These are phyloP conservation scores for Chironomus riparius DNA, from an alignment of 2,888 invertebrate species.

Conservation along the genomic window DNA sequence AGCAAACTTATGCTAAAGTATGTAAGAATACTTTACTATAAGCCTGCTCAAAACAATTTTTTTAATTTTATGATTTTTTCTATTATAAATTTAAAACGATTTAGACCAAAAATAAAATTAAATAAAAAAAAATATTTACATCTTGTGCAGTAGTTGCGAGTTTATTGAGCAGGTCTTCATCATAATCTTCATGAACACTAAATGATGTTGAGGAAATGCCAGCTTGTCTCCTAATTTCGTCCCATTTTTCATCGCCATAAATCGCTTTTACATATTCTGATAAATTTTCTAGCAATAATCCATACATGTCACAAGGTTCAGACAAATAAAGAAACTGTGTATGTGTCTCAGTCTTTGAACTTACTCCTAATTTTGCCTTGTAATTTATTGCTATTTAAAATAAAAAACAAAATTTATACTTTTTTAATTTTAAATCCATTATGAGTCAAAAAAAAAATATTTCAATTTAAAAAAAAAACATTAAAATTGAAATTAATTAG, in stretches of 20 bases:
- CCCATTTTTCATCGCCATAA: slow-evolving; percentile 94
- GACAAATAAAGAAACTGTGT: neutral
- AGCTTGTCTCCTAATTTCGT: slow-evolving; percentile 74
- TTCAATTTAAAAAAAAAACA: too few relatives aligned
- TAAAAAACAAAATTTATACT: neutral
- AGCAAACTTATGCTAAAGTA: too few relatives aligned
- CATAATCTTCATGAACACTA: slow-evolving; percentile 87
- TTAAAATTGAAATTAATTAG: too few relatives aligned
- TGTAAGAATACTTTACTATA: too few relatives aligned
- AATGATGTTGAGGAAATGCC: slow-evolving; percentile 81
- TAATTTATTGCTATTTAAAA: neutral
- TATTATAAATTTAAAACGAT: too few relatives aligned
- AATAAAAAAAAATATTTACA: slow-evolving; percentile 44
- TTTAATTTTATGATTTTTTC: too few relatives aligned
- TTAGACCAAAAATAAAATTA: too few relatives aligned
- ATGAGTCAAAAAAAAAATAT: too few relatives aligned
- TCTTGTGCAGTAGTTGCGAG: slow-evolving; percentile 79
- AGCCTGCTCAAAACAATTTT: too few relatives aligned
- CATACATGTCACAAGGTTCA: slow-evolving; percentile 59
- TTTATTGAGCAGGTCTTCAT: slow-evolving; percentile 76
- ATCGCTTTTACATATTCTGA: slow-evolving; percentile 83
- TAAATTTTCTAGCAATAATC: slow-evolving; percentile 86
- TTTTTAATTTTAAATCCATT: too few relatives aligned
- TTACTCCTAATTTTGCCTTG: neutral
- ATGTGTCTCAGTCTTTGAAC: neutral